These are phyloP conservation scores for Tapirus indicus DNA, from an alignment of 2,797 vertebrate genomes.

Conservation along the genomic window DNA sequence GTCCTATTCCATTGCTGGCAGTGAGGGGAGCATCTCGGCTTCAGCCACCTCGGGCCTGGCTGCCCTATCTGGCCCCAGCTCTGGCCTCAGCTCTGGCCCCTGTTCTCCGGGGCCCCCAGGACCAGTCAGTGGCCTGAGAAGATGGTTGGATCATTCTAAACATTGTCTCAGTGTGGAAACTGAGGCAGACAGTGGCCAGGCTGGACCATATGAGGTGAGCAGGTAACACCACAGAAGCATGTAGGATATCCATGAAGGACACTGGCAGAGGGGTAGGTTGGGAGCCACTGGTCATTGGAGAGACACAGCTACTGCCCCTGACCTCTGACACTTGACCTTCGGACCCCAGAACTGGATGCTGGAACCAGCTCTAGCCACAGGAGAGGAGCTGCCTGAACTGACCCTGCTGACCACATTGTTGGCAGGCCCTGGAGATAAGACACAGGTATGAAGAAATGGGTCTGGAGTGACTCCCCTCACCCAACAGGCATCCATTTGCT, in stretches of 20 bases:
- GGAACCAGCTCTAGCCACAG: constrained; percentile 72
- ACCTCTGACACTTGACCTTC: constrained; percentile 47
- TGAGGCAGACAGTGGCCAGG: constrained; percentile 88
- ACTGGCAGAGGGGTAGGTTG: neutral
- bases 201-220: constrained; percentile 79
- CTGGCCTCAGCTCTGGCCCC: constrained; percentile 93
- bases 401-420: constrained; percentile 84
- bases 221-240: constrained; percentile 83
- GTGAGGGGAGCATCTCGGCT: constrained; percentile 95
- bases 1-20: constrained; percentile 95
- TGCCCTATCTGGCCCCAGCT: constrained; percentile 87
- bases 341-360: constrained; percentile 71
- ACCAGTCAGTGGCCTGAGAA: constrained; percentile 94
- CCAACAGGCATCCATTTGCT: neutral
- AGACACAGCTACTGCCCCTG: neutral
- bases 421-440: constrained; percentile 76
- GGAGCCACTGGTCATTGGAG: neutral
- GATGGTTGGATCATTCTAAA: constrained; percentile 93
- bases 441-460: constrained; percentile 75
- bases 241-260: neutral
- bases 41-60: constrained; percentile 93
- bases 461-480: neutral
- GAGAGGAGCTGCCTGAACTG: constrained; percentile 83
- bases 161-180: constrained; percentile 92
- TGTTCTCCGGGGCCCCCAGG: constrained; percentile 93